Evolutionary conservation across 2,797 vertebrate species (phyloP).

Genomic region (Diglossa cyanea): DNA sequence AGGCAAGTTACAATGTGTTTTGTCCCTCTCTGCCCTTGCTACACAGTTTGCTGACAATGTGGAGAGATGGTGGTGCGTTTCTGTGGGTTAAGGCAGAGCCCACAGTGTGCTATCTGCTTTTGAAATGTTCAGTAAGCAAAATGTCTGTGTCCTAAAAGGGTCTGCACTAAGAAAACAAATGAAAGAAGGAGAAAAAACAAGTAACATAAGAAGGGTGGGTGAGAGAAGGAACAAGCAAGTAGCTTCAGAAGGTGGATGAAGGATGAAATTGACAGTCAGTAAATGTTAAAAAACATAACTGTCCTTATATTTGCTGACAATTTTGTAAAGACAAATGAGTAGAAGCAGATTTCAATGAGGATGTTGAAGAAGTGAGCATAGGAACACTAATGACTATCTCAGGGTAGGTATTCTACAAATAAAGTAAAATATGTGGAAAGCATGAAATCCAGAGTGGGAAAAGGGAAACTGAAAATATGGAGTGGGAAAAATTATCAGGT

Average conservation of each 20-base stretch:
- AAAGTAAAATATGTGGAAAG: not conserved
- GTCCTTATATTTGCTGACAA: not conserved
- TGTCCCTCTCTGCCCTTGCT: not conserved
- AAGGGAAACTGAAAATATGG: not conserved
- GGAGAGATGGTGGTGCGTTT: not conserved
- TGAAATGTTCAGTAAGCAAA: not conserved
- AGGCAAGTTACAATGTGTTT: not conserved
- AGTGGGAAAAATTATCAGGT: not conserved
- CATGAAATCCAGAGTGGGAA: not conserved
- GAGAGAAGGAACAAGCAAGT: not conserved
- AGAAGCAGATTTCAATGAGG: not conserved
- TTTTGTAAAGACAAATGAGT: not conserved
- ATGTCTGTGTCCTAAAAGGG: not conserved
- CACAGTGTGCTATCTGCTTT: not conserved
- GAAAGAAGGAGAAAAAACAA: not conserved
- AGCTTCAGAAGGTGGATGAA: not conserved
- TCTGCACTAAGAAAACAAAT: not conserved
- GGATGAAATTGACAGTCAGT: not conserved
- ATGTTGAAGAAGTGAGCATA: not conserved
- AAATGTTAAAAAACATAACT: not conserved
- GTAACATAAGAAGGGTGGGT: not conserved
- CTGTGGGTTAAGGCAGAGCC: not conserved
- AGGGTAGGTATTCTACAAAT: not conserved
- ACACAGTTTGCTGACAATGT: not conserved
- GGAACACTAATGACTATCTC: not conserved